Conservation (phyloP, 2,888 invertebrate genomes). For the Cybosia mesomella region DNA sequence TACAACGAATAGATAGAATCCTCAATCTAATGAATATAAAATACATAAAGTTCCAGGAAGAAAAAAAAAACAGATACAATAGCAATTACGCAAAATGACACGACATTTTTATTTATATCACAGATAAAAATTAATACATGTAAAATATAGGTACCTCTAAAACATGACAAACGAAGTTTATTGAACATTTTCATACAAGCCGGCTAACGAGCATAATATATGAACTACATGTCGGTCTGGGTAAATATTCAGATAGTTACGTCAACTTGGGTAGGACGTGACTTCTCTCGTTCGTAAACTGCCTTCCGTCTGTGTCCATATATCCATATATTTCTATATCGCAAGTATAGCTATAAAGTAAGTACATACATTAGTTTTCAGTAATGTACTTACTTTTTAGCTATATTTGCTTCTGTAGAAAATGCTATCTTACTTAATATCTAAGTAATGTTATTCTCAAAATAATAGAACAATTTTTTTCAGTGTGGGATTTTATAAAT, state of each 20-base stretch:
- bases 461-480: too few species aligned
- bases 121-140: not conserved
- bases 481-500: too few species aligned
- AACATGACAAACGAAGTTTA: constrained; percentile 44
- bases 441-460: not conserved
- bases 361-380: too few species aligned
- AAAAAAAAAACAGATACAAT: too few species aligned
- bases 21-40: too few species aligned
- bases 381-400: not conserved
- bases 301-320: constrained; percentile 17
- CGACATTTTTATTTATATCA: not conserved
- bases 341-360: too few species aligned
- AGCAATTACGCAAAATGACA: too few species aligned
- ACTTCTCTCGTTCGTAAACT: constrained; percentile 53
- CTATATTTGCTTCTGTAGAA: not conserved
- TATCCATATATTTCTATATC: too few species aligned
- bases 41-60: too few species aligned
- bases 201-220: constrained; percentile 41
- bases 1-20: too few species aligned
- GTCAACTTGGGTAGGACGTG: constrained; percentile 47
- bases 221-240: constrained; percentile 33
- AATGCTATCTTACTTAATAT: not conserved
- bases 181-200: constrained; percentile 42
- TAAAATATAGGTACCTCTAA: constrained; percentile 12
- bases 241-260: constrained; percentile 72